A percentile compares a stretch with the other conserved stretches of the same genome.
phyloP scores from a whole-genome alignment of 1,140 invertebrate species.

The Bombus waltoni region DNA sequence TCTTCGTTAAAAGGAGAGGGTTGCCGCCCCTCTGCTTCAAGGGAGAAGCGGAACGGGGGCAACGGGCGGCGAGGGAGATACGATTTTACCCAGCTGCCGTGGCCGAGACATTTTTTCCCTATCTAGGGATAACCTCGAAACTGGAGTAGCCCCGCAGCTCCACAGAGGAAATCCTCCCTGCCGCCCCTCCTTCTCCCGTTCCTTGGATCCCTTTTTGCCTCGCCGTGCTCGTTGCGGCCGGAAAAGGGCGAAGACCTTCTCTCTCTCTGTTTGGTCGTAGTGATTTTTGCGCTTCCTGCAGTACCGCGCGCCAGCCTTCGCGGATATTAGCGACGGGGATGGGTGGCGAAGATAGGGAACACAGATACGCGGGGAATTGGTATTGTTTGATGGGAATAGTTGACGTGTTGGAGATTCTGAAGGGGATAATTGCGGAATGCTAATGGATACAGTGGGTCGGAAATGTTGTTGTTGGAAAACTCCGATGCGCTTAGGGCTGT shows the following conservation, averaged over 20 bases:
- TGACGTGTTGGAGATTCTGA: constrained; percentile 46
- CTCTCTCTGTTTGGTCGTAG: constrained; percentile 20
- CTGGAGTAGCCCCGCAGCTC: constrained; percentile 62
- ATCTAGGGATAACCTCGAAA: constrained; percentile 71
- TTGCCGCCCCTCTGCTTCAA: not conserved
- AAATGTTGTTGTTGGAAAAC: constrained; percentile 44
- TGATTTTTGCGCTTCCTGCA: constrained; percentile 55
- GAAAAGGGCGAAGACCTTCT: constrained; percentile 45
- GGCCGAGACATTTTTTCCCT: constrained; percentile 72
- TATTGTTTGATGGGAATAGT: constrained; percentile 52
- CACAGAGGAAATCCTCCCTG: constrained; percentile 11
- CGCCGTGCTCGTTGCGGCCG: constrained; percentile 21
- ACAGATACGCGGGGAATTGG: constrained; percentile 14
- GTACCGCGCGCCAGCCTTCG: constrained; percentile 33
- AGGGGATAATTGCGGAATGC: constrained; percentile 49
- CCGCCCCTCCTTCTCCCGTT: not conserved
- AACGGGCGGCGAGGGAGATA: constrained; percentile 56
- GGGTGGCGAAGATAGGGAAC: not conserved
- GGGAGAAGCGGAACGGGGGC: not conserved
- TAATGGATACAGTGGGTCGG: constrained; percentile 36
- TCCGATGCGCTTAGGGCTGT: constrained; percentile 20
- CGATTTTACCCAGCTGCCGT: constrained; percentile 73
- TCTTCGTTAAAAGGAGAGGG: constrained; percentile 52
- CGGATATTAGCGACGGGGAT: constrained; percentile 41
- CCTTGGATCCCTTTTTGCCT: constrained; percentile 35